These are phyloP conservation scores for Stegodyphus mimosarum DNA, from an alignment of 1,140 invertebrate species.

Conservation along the genomic window DNA sequence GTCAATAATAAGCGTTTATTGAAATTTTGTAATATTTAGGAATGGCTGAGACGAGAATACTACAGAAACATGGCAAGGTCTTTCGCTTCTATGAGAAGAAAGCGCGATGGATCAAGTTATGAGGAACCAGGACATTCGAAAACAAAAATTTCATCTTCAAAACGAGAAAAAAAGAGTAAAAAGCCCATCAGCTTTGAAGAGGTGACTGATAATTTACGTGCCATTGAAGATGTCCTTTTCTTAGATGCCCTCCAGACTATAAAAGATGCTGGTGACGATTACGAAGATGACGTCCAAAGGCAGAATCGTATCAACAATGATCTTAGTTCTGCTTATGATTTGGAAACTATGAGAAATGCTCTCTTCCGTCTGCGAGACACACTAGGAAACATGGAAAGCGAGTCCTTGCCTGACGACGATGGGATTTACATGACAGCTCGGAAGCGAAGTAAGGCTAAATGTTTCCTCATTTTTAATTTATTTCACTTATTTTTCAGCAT, in stretches of 20 bases:
- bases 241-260: conserved; percentile 31
- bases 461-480: too few relatives aligned
- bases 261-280: conserved; percentile 29
- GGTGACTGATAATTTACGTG: conserved; percentile 15
- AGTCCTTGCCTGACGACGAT: background rate
- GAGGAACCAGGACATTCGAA: background rate
- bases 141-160: background rate
- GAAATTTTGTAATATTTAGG: background rate
- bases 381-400: conserved; percentile 50
- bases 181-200: conserved; percentile 3
- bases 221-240: conserved; percentile 30
- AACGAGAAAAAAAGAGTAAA: conserved; percentile 1
- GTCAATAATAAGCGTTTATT: too few relatives aligned
- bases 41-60: conserved; percentile 46
- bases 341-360: conserved; percentile 59
- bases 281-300: conserved; percentile 8
- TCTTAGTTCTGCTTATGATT: conserved; percentile 56
- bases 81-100: conserved; percentile 39
- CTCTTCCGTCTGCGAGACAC: conserved; percentile 49
- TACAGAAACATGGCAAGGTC: conserved; percentile 57
- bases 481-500: too few relatives aligned
- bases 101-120: conserved; percentile 17
- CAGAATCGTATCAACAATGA: conserved; percentile 33
- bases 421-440: background rate
- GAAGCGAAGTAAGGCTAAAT: conserved; percentile 35